A percentile compares a stretch with the other conserved stretches of the same genome.
phyloP scores from a whole-genome alignment of 2,797 vertebrate genomes.

The Sebastes vulpes region DNA sequence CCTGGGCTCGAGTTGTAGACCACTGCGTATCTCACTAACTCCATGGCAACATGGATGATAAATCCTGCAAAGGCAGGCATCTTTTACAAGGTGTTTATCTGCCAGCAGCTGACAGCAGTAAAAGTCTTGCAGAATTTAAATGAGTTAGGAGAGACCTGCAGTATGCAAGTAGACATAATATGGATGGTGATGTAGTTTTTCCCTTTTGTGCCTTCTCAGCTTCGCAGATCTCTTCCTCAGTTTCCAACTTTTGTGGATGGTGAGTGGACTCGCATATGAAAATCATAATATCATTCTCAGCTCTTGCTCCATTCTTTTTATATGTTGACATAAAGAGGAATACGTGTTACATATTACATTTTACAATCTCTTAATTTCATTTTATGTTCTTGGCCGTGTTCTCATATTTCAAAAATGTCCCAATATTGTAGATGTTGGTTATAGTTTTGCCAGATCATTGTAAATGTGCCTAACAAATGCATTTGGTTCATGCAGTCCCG shows the following conservation, averaged over 20 bases:
- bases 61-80: neutral
- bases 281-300: neutral
- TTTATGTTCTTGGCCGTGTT: no score
- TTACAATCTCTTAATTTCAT: neutral
- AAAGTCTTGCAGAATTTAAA: slow-evolving; percentile 31
- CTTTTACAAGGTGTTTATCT: slow-evolving; percentile 19
- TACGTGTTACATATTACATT: neutral
- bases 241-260: slow-evolving; percentile 98
- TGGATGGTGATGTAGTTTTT: neutral
- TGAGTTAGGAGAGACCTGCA: slow-evolving; percentile 14
- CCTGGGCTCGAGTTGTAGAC: neutral
- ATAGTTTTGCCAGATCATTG: neutral
- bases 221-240: slow-evolving; percentile 92
- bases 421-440: neutral
- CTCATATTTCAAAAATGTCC: no score
- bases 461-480: neutral
- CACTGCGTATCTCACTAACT: neutral
- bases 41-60: slow-evolving; percentile 6
- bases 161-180: slow-evolving; percentile 18
- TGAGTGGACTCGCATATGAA: slow-evolving; percentile 75
- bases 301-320: neutral
- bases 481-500: slow-evolving; percentile 85
- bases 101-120: slow-evolving; percentile 29
- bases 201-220: slow-evolving; percentile 85
- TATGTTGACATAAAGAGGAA: neutral